Percentiles rank a stretch among this genome's conserved stretches.
phyloP scores from a whole-genome alignment of 2,113 vertebrate genomes.

The Hyla sarda region DNA sequence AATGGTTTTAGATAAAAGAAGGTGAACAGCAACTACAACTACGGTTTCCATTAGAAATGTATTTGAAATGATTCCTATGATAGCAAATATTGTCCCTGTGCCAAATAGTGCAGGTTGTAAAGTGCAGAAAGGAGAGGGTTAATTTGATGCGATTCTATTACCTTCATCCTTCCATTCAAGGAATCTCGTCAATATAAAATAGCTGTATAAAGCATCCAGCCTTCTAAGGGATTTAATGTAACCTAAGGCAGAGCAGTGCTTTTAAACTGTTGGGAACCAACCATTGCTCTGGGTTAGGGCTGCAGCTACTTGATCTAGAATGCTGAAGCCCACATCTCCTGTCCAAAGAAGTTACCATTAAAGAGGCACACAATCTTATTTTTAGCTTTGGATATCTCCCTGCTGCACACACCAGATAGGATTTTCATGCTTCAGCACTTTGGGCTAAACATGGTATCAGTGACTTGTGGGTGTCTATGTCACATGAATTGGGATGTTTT shows the following conservation, averaged over 20 bases:
- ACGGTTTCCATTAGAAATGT: no score
- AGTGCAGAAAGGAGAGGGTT: background rate
- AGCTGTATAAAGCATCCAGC: background rate
- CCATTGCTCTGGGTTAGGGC: background rate
- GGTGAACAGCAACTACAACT: no score
- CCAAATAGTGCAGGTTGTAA: background rate
- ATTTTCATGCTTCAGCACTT: slow-evolving; percentile 49
- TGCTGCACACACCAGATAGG: slow-evolving; percentile 9
- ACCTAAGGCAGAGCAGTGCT: slow-evolving; percentile 17
- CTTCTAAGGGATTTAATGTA: slow-evolving; percentile 19
- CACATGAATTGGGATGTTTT: slow-evolving; percentile 38
- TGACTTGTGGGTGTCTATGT: slow-evolving; percentile 9
- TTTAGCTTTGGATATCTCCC: slow-evolving; percentile 15
- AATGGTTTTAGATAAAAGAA: no score
- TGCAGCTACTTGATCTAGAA: slow-evolving; percentile 28
- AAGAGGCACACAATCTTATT: slow-evolving; percentile 17
- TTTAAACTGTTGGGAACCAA: slow-evolving; percentile 33
- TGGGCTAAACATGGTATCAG: slow-evolving; percentile 27
- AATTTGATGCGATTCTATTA: background rate
- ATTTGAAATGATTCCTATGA: no score
- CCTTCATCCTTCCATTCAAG: background rate
- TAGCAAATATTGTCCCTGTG: background rate
- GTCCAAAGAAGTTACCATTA: background rate
- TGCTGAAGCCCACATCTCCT: slow-evolving; percentile 4
- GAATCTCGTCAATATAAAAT: background rate